A percentile compares a stretch with the other conserved stretches of the same genome.
phyloP scores from a whole-genome alignment of 2,888 invertebrate species.

The Trichacis sp. region DNA sequence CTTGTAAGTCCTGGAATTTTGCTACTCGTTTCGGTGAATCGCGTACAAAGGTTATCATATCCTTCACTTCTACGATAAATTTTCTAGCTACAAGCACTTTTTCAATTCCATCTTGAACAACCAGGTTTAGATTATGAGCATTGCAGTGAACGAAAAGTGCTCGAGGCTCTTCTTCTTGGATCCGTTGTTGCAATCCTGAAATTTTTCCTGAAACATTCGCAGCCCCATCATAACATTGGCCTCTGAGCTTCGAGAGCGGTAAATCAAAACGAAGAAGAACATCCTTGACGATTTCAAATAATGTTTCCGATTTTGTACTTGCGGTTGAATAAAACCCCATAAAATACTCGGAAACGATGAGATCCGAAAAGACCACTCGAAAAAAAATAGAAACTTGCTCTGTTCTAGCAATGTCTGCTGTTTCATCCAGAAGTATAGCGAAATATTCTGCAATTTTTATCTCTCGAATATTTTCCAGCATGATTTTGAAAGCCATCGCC shows the following conservation, averaged over 20 bases:
- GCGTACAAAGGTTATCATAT: constrained; percentile 9
- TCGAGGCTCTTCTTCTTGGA: constrained; percentile 37
- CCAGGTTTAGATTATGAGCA: constrained; percentile 43
- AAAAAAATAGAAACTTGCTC: constrained; percentile 36
- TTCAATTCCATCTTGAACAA: constrained; percentile 38
- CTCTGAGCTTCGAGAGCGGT: constrained; percentile 32
- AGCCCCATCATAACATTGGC: constrained; percentile 47
- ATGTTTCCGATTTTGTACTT: constrained; percentile 31
- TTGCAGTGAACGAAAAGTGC: constrained; percentile 44
- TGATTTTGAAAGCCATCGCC: constrained; percentile 23
- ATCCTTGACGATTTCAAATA: constrained; percentile 8
- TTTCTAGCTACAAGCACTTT: constrained; percentile 19
- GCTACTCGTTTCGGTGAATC: constrained; percentile 10
- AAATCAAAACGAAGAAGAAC: constrained; percentile 13
- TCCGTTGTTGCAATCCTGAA: constrained; percentile 42
- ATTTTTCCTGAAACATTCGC: constrained; percentile 42
- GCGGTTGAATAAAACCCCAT: constrained; percentile 33
- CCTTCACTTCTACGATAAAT: constrained; percentile 24
- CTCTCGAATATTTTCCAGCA: constrained; percentile 18
- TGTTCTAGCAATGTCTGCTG: constrained; percentile 27
- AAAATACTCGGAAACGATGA: constrained; percentile 27
- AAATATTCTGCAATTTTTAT: constrained; percentile 10
- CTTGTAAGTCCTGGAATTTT: constrained; percentile 4
- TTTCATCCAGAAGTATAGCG: constrained; percentile 30
- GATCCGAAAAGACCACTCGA: constrained; percentile 11